These are phyloP conservation scores for Limnothrissa miodon DNA, from an alignment of 2,113 vertebrate species.

Conservation along the genomic window DNA sequence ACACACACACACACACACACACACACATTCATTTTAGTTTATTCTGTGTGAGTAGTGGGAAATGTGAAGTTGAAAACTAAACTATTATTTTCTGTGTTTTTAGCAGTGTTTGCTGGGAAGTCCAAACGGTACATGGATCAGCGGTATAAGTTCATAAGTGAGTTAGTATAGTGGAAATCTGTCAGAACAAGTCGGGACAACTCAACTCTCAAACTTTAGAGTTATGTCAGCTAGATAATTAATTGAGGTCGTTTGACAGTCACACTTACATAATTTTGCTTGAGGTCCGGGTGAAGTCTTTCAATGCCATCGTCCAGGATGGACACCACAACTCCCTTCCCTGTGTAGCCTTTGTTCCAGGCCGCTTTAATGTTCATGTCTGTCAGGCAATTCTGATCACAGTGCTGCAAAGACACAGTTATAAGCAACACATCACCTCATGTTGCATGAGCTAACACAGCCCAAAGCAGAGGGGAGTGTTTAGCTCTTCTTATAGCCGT, in stretches of 20 bases:
- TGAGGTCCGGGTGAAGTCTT: slow-evolving; percentile 94
- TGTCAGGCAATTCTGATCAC: slow-evolving; percentile 82
- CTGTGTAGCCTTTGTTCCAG: slow-evolving; percentile 91
- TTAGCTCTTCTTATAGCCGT: no score
- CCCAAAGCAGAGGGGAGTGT: no score
- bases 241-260: background rate
- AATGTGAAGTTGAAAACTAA: background rate
- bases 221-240: background rate
- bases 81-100: no score
- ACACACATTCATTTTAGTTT: background rate
- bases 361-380: slow-evolving; percentile 92
- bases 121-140: background rate
- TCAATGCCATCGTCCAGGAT: slow-evolving; percentile 98
- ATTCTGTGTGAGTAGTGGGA: background rate
- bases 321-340: slow-evolving; percentile 91
- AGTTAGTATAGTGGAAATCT: background rate
- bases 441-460: no score
- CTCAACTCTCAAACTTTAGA: background rate
- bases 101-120: background rate
- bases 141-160: background rate
- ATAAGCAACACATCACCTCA: background rate
- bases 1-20: slow-evolving; percentile 2
- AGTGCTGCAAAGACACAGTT: slow-evolving; percentile 74
- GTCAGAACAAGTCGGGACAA: background rate
- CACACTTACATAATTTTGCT: slow-evolving; percentile 89